A percentile compares a stretch with the other conserved stretches of the same genome.
Evolutionary conservation across 1,140 invertebrate species (phyloP).

Genomic region (Cherax destructor): DNA sequence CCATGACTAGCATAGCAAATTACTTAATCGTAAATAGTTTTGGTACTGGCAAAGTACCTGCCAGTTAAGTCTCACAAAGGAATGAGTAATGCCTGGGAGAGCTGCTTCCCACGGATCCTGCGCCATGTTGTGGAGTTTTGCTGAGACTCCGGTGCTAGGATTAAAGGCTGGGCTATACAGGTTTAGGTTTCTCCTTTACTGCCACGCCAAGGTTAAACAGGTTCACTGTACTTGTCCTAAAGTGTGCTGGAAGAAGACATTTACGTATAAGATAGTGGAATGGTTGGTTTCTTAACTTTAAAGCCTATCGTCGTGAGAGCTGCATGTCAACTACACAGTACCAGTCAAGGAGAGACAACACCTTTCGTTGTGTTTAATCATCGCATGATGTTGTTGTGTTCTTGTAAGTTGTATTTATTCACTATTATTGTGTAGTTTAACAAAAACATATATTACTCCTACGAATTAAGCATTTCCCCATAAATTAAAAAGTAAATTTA

Average conservation of each 20-base stretch:
- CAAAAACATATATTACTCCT: no score
- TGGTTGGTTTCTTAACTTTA: no score
- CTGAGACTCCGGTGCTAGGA: neutral
- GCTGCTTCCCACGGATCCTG: neutral
- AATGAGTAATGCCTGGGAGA: no score
- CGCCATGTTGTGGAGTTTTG: neutral
- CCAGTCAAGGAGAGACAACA: no score
- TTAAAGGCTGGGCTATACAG: neutral
- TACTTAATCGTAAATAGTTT: no score
- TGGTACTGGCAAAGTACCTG: neutral
- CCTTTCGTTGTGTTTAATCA: neutral
- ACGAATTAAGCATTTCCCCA: no score
- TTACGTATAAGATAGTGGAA: neutral
- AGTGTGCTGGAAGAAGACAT: neutral
- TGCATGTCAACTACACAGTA: no score
- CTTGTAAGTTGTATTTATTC: neutral
- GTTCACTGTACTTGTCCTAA: neutral
- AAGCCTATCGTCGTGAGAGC: neutral
- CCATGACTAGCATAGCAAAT: no score
- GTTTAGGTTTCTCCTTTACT: neutral
- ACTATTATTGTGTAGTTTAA: no score
- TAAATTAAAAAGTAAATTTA: no score
- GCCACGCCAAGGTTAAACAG: neutral
- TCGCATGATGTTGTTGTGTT: neutral
- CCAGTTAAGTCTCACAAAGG: no score